Evolutionary conservation across 2,888 invertebrate species (phyloP), one percentile per base, ranked within the genome.

Genomic region (Drosophila cognata): DNA sequence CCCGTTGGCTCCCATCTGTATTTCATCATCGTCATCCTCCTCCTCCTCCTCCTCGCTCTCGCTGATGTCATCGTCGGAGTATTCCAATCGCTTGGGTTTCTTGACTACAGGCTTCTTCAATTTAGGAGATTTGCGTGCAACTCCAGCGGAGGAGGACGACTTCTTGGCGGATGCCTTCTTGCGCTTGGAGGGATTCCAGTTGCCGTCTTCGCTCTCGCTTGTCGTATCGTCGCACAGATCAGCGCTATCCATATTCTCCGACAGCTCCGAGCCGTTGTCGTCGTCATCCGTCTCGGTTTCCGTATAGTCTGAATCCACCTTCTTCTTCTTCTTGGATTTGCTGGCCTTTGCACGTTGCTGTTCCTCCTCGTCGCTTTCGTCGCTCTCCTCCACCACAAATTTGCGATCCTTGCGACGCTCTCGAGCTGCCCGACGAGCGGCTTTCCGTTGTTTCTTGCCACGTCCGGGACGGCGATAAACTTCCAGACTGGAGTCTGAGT

Each of bases 21-120:
- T 48, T 2, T 73, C 81, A 4, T 77, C 74, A 4, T 94, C 94
- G 59, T 93, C 94, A 67, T 94, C 94, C 5, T 94, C 94, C 51
- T 94, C 94, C 62, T 94, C 94, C 13, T 94, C 94, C 93, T 97
- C 97, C 5, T 97, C 97, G 55, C 93, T 90, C 80, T 93, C 94
- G 10, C 90, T 91, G 65, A 92, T 89, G 59, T 92, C 92, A 36
- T 90, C 89, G 25, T 92, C 92, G 0, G 92, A 92, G 55, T 92
- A 92, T 53, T 92, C 91, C 6, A 90, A 62, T 16, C 88, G 88
- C 66, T 92, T 93, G 3, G 79, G 67, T 71, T 92, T 92, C 72
- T 92, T 92, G 0, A 65, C 56, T 4, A 59, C 59, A 0, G 79
- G 73, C 31, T 83, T 89, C 77, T 92, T 91, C 1, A 87, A 21